Evolutionary conservation across 1,140 invertebrate genomes (phyloP).

Genomic region (Streblospio benedicti): DNA sequence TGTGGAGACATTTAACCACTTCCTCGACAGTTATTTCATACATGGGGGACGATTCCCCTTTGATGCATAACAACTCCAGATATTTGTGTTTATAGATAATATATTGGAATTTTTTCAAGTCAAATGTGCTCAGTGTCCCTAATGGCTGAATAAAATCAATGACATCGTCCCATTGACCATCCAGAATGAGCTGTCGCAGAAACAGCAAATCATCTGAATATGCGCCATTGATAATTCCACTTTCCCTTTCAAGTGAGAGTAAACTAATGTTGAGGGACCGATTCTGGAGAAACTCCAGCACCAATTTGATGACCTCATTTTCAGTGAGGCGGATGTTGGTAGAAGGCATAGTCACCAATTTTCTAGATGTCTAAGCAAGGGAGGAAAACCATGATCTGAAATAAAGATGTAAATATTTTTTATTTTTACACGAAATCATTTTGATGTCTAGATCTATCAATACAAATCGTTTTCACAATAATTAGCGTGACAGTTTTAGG

Average conservation of each 20-base stretch:
- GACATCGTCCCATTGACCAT: slow-evolving; percentile 97
- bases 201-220: slow-evolving; percentile 88
- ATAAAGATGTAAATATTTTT: too few species aligned
- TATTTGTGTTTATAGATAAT: slow-evolving; percentile 85
- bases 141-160: slow-evolving; percentile 92
- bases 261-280: slow-evolving; percentile 69
- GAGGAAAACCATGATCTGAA: too few species aligned
- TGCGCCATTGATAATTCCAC: slow-evolving; percentile 84
- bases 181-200: slow-evolving; percentile 79
- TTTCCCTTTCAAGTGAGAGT: slow-evolving; percentile 84
- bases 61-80: slow-evolving; percentile 86
- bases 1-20: slow-evolving; percentile 76
- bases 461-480: too few species aligned
- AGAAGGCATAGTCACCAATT: too few species aligned
- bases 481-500: too few species aligned
- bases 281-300: slow-evolving; percentile 85
- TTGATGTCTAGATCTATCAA: too few species aligned
- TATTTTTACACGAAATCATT: too few species aligned
- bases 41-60: slow-evolving; percentile 67
- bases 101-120: slow-evolving; percentile 66
- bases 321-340: slow-evolving; percentile 53
- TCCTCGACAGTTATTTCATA: slow-evolving; percentile 82
- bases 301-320: slow-evolving; percentile 80
- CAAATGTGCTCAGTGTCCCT: slow-evolving; percentile 54
- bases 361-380: too few species aligned